Percentiles rank a stretch among this genome's conserved stretches.
Evolutionary conservation across 2,797 vertebrate species (phyloP).

Genomic region (Agapornis canus): DNA sequence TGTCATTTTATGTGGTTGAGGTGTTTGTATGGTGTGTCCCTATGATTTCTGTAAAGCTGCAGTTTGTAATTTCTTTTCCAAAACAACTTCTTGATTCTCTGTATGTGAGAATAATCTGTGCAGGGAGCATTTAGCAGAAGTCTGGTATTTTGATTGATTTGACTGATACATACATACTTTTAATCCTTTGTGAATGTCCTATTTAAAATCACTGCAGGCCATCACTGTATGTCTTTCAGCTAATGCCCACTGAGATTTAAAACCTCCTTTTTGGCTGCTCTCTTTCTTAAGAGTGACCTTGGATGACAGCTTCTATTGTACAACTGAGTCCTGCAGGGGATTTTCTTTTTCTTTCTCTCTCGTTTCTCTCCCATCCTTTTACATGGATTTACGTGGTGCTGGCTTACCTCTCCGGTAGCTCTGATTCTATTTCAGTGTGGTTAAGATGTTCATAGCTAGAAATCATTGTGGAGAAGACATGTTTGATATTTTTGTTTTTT

Average conservation of each 20-base stretch:
- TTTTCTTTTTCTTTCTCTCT: background rate
- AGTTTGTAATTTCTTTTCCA: background rate
- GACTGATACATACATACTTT: background rate
- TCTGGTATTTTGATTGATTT: background rate
- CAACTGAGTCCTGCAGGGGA: background rate
- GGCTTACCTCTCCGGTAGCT: background rate
- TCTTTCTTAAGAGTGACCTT: slow-evolving; percentile 53
- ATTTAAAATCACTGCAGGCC: slow-evolving; percentile 46
- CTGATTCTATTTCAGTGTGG: background rate
- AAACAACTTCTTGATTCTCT: background rate
- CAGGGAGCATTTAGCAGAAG: background rate
- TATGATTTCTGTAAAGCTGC: background rate
- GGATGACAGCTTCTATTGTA: background rate
- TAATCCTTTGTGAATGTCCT: slow-evolving; percentile 37
- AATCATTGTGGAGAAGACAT: background rate
- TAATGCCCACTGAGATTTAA: slow-evolving; percentile 50
- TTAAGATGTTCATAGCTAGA: background rate
- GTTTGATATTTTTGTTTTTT: background rate
- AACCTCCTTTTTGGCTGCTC: slow-evolving; percentile 45
- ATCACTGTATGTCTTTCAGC: background rate
- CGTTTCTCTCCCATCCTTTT: background rate
- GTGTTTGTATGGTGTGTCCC: rapidly evolving
- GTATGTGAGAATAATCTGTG: background rate
- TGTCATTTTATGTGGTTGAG: background rate
- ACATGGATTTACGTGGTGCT: background rate